Base-by-base conservation (phyloP, 2,797 vertebrate genomes). In the Bovichtus variegatus region DNA sequence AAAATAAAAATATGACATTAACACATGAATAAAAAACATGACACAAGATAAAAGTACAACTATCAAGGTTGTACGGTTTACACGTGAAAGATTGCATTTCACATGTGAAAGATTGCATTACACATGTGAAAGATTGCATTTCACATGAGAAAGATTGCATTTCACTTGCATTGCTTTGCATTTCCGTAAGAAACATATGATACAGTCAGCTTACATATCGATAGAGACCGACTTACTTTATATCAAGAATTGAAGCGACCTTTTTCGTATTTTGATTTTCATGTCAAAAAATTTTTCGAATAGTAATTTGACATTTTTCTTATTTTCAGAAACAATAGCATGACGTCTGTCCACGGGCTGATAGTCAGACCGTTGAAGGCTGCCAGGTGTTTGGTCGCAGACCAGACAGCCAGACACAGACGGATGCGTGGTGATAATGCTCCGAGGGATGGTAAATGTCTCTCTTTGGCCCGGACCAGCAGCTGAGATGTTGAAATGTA, bases 401-500 rank as follows among this genome's bases (percentile, higher is more conserved):
- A 67, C 74, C 82, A 88, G 72, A 76, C 65, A 65, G 61, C 50
- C 81, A 90, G 83, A 85, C 73, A 72, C 46, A 55, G 67, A 64
- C 66, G 19, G 62, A 83, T 60, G 58, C 6, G 58, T 23, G 0
- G 38, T 70, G 83, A 83, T 85, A 73, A 85, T 60, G 47, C 84
- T 68, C 81, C 0, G 43, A 82, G 82, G 80, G 75, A 87, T 75
- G 77, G 81, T 89, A 86, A 90, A 91, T 76, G 85, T 86, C 80
- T 84, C 58, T 49, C 61, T 72, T 71, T 90, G 87, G 81, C 84
- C 79, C 2, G 0, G 57, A 65, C 58, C 67, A 50, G 63, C 27
- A 67, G 65, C 81, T 59, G 51, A 80, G 61, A 88, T 84, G 83
- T 81, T 78, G 74, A 90, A 93, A 90, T 84, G 55, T 58, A 65